A percentile compares a stretch with the other conserved stretches of the same genome.
Conservation (phyloP, 2,113 vertebrate genomes). For the Acrocephalus arundinaceus region DNA sequence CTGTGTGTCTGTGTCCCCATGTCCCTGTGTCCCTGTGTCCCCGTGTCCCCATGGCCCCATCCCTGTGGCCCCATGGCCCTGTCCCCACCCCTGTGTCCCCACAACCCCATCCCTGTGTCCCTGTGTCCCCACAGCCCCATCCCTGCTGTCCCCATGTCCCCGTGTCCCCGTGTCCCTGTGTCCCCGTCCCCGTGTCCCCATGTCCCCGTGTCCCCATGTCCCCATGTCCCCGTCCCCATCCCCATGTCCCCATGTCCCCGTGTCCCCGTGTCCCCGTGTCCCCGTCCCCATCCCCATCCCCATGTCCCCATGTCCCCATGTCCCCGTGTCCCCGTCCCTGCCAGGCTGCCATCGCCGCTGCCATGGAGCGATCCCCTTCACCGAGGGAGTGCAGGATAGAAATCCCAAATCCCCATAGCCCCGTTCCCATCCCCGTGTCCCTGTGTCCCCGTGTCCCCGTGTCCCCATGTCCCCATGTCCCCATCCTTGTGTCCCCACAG, state of each 20-base stretch:
- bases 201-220: neutral
- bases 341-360: accelerated
- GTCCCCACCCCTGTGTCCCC: neutral
- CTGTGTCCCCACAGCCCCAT: neutral
- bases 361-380: neutral
- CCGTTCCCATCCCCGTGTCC: no score
- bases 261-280: neutral
- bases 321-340: neutral
- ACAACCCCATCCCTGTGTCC: no score
- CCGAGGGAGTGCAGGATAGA: slow-evolving; percentile 35
- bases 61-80: no score
- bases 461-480: neutral
- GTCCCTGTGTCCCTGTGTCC: neutral
- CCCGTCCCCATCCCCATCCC: neutral
- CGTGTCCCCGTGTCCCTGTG: no score
- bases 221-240: neutral
- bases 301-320: no score
- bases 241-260: neutral
- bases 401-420: slow-evolving; percentile 67
- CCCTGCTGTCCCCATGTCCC: no score
- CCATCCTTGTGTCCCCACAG: no score
- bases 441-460: neutral
- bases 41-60: no score
- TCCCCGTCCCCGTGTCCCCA: neutral
- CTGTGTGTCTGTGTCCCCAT: no score